Evolutionary conservation across 2,888 invertebrate species (phyloP).

Genomic region (Danaus chrysippus): DNA sequence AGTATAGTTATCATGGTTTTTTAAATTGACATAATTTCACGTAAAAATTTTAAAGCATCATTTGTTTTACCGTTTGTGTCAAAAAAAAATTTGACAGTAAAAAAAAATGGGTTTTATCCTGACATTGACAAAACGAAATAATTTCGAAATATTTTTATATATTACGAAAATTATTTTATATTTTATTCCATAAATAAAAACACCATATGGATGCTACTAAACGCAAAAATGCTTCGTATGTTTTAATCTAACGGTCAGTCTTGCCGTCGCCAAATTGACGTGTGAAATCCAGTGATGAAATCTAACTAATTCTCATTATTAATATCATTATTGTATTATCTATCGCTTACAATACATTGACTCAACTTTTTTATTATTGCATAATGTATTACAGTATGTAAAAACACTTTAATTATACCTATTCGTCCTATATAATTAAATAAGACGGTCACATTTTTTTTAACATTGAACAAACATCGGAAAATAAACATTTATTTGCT

Average conservation of each 20-base stretch:
- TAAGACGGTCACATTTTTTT: too few species aligned
- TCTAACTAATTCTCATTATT: conserved; percentile 40
- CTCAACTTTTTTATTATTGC: not conserved
- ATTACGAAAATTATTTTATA: too few species aligned
- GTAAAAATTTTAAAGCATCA: too few species aligned
- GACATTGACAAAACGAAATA: too few species aligned
- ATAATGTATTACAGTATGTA: not conserved
- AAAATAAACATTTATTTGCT: conserved; percentile 11
- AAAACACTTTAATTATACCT: not conserved
- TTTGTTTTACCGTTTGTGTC: too few species aligned
- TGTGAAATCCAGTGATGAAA: conserved; percentile 45
- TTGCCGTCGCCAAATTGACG: conserved; percentile 44
- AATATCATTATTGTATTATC: conserved; percentile 10
- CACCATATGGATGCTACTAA: not conserved
- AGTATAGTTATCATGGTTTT: too few species aligned
- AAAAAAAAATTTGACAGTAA: too few species aligned
- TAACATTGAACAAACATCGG: conserved; percentile 6
- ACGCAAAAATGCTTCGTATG: conserved; percentile 2
- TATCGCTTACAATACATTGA: not conserved
- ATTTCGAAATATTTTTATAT: too few species aligned
- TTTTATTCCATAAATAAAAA: not conserved
- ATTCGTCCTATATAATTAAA: too few species aligned
- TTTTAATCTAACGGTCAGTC: not conserved
- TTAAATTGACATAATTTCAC: too few species aligned
- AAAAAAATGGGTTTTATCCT: too few species aligned